Conservation (phyloP, 2,797 vertebrate species). For the Labeo calbasu region DNA sequence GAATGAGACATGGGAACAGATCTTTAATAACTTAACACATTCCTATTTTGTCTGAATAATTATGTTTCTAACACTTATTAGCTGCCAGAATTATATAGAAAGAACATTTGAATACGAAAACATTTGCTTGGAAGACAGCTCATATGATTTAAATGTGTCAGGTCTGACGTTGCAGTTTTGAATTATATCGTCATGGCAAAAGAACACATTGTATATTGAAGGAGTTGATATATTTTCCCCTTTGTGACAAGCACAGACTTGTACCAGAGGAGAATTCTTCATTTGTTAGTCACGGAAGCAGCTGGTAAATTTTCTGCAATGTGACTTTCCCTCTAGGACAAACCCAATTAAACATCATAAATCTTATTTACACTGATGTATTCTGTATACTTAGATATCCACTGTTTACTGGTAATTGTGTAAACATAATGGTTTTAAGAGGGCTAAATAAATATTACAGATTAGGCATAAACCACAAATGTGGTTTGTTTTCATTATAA, state of each 20-base stretch:
- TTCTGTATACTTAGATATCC: background rate
- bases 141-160: background rate
- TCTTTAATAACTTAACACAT: background rate
- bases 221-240: background rate
- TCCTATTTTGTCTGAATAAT: background rate
- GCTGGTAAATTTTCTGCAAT: background rate
- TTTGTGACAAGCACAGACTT: conserved; percentile 10
- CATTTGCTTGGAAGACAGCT: background rate
- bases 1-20: background rate
- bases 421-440: background rate
- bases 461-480: background rate
- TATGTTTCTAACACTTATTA: background rate
- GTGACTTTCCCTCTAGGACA: background rate
- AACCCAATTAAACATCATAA: background rate
- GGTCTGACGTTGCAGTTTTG: background rate
- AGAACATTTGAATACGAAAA: background rate
- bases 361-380: background rate
- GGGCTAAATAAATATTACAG: background rate
- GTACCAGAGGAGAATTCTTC: conserved; percentile 8
- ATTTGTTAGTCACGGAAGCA: conserved; percentile 10
- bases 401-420: background rate
- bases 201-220: background rate
- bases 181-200: background rate
- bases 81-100: background rate
- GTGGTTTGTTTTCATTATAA: background rate